These are phyloP conservation scores for Polymixis flavicincta DNA, from an alignment of 2,888 invertebrate species.

Conservation along the genomic window DNA sequence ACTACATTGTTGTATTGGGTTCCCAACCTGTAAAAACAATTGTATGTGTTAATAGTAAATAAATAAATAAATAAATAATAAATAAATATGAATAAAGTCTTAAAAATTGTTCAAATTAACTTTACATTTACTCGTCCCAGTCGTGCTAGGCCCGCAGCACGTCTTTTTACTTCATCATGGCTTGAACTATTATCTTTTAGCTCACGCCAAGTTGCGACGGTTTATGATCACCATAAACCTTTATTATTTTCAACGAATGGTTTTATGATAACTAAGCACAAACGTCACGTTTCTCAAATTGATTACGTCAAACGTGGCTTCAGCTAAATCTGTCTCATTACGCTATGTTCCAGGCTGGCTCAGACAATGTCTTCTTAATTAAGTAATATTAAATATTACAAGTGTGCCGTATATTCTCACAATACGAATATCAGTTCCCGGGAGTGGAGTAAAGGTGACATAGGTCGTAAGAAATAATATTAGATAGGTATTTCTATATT, in stretches of 20 bases:
- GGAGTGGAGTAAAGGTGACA: conserved; percentile 20
- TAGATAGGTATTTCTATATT: not conserved
- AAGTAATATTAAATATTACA: conserved; percentile 57
- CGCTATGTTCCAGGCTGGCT: conserved; percentile 19
- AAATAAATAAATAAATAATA: no score
- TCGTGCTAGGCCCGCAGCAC: not conserved
- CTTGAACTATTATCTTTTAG: not conserved
- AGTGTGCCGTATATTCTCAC: conserved; percentile 37
- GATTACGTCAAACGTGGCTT: conserved; percentile 49
- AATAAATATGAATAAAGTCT: no score
- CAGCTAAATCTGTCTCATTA: conserved; percentile 48
- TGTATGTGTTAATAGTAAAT: no score
- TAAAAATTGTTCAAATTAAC: not conserved
- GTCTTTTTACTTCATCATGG: not conserved
- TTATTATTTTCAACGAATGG: not conserved
- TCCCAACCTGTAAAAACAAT: no score
- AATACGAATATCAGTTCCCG: conserved; percentile 29
- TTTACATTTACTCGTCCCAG: not conserved
- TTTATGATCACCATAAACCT: not conserved
- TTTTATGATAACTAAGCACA: conserved; percentile 2
- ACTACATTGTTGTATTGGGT: no score
- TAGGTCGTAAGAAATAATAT: conserved; percentile 25
- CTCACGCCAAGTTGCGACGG: not conserved
- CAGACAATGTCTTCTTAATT: conserved; percentile 56
- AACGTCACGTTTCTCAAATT: conserved; percentile 44